Base-by-base conservation (phyloP, 2,113 vertebrate species). In the Pluvialis apricaria region DNA sequence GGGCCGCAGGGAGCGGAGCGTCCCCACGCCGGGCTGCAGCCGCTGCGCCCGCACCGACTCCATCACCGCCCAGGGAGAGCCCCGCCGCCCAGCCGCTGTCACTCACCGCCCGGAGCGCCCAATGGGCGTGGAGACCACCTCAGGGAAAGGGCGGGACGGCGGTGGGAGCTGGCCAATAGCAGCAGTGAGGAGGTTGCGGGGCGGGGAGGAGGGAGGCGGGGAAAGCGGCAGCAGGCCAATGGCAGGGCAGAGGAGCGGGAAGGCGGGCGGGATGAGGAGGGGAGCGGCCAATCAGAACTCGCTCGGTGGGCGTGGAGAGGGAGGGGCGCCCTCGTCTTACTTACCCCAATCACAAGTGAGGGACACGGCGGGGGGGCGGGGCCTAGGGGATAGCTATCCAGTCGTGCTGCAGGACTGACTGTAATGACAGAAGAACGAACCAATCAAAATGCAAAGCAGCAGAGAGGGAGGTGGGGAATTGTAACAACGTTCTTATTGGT, bases 11-110 rank as follows among this genome's bases (percentile, higher is more conserved):
- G 95, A 98, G 97, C 70, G 98, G 97, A 20, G 97, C 97, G 16
- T 97, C 95, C 97, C 95, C 68, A 99, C 98, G 16, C 99, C 99
- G 19, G 99, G 99, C 97, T 99, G 99, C 62, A 99, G 97, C 91
- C 98, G 96, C 94, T 98, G 98, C 26, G 98, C 98, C 95, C 99
- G 98, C 96, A 99, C 82, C 47, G 99, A 99, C 97, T 99, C 99
- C 99, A 99, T 99, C 97, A 95, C 68, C 69, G 26, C 89, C n/a
- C 25, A 55, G 22, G 10, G 31, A 8, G 36, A 34, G 45, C 45
- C 71, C 38, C 26, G 26, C 40, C 31, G 60, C 57, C n/a, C 45
- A 32, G 58, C 79, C 16, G 38, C 49, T 60, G 90, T 61, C 94
- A 88, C 72, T 96, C 96, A 80, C 34, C 29, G 22, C 62, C 36